Evolutionary conservation across 2,888 invertebrate genomes (phyloP).

Genomic region (Hemaris fuciformis): DNA sequence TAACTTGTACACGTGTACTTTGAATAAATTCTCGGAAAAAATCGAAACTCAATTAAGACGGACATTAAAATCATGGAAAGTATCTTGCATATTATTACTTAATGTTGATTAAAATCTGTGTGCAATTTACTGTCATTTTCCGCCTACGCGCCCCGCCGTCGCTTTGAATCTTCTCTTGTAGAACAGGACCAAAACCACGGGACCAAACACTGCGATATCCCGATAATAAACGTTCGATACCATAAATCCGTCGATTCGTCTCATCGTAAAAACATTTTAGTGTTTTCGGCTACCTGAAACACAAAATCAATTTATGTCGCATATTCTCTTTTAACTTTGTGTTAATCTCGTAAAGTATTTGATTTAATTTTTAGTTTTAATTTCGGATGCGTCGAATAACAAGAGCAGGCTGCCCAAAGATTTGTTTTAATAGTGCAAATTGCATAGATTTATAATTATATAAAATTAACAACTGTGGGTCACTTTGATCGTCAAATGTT

Average conservation of each 20-base stretch:
- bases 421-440: conserved; percentile 2
- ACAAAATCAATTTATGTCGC: neutral
- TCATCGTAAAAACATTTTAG: neutral
- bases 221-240: neutral
- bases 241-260: neutral
- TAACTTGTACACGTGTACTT: neutral
- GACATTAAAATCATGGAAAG: too few relatives aligned
- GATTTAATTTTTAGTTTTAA: neutral
- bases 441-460: neutral
- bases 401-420: neutral
- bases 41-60: neutral
- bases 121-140: neutral
- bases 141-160: conserved; percentile 7
- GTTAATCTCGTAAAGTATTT: neutral
- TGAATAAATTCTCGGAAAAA: neutral
- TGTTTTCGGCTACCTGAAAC: neutral
- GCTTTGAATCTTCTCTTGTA: neutral
- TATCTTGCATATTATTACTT: too few relatives aligned
- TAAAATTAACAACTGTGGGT: neutral
- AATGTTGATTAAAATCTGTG: too few relatives aligned
- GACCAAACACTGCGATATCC: neutral
- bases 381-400: neutral
- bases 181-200: neutral
- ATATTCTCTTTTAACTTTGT: neutral
- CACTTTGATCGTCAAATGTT: neutral